phyloP scores from a whole-genome alignment of 1,140 invertebrate genomes.

The Euschistus heros region DNA sequence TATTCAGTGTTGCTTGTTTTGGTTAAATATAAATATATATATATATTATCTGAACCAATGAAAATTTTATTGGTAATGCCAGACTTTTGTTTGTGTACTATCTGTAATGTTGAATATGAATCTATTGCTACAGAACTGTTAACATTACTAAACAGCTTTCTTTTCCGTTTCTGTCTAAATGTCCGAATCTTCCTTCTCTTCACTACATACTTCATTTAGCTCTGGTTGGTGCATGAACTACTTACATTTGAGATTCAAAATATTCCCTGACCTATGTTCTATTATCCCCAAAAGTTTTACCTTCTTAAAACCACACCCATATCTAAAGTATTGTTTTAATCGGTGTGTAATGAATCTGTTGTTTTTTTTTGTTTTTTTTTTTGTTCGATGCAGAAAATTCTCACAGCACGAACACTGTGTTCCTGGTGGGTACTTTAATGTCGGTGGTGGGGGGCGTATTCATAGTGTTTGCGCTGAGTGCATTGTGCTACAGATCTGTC shows the following conservation, averaged over 20 bases:
- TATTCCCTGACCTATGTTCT: too few relatives aligned
- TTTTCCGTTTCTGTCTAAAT: background rate
- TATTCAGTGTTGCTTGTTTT: slow-evolving; percentile 6
- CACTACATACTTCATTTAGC: too few relatives aligned
- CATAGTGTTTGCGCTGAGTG: slow-evolving; percentile 94
- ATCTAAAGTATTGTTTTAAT: background rate
- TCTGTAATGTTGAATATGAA: slow-evolving; percentile 6
- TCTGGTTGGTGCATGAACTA: too few relatives aligned
- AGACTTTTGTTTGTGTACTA: background rate
- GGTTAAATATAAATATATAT: background rate
- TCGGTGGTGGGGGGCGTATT: slow-evolving; percentile 97
- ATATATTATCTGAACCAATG: background rate
- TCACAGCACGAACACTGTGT: slow-evolving; percentile 88
- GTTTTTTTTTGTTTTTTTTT: slow-evolving; percentile 18
- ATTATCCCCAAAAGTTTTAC: too few relatives aligned
- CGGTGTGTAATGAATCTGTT: slow-evolving; percentile 13
- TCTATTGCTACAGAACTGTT: slow-evolving; percentile 1
- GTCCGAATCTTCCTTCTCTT: background rate
- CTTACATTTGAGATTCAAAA: too few relatives aligned
- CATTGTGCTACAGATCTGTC: slow-evolving; percentile 98
- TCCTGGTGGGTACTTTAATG: slow-evolving; percentile 94
- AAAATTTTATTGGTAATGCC: slow-evolving; percentile 2
- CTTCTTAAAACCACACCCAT: slow-evolving; percentile 5
- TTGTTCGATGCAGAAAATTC: slow-evolving; percentile 61
- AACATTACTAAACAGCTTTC: background rate